phyloP scores from a whole-genome alignment of 2,888 invertebrate genomes.

The Selenia dentaria region DNA sequence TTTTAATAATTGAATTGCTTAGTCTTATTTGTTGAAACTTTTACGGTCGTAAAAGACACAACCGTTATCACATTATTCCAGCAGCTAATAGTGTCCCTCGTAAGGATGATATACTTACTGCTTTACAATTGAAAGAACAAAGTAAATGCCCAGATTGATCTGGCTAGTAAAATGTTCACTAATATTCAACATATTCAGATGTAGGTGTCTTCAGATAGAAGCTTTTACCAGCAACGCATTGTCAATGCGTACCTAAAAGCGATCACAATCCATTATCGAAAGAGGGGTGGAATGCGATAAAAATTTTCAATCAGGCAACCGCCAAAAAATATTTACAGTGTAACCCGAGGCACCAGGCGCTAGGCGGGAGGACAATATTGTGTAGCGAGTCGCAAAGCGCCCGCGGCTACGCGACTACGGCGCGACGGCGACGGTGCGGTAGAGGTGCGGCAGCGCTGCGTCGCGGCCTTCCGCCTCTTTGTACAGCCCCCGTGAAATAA shows the following conservation, averaged over 20 bases:
- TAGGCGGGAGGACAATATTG: conserved; percentile 78
- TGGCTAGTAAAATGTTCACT: no score
- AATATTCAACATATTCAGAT: no score
- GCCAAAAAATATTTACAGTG: conserved; percentile 82
- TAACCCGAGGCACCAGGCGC: conserved; percentile 73
- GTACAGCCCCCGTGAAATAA: conserved; percentile 78
- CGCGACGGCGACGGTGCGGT: conserved; percentile 36
- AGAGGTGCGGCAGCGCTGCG: conserved; percentile 41
- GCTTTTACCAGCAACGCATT: conserved; percentile 43
- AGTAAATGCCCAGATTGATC: no score
- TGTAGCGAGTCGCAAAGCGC: conserved; percentile 68
- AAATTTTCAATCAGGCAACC: conserved; percentile 80
- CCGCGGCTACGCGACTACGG: conserved; percentile 54
- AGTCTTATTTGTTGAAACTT: no score
- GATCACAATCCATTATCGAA: conserved; percentile 73
- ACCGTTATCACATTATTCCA: no score
- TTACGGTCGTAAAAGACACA: no score
- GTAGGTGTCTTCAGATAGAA: conserved; percentile 39
- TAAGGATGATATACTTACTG: no score
- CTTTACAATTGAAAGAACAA: no score
- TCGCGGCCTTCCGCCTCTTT: conserved; percentile 76
- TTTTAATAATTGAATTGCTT: no score
- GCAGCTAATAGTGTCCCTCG: no score
- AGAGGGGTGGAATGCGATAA: conserved; percentile 76
- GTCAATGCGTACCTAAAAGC: conserved; percentile 59